These are phyloP conservation scores for Lepidocolaptes lacrymiger DNA, from an alignment of 2,797 vertebrate genomes.

Conservation along the genomic window DNA sequence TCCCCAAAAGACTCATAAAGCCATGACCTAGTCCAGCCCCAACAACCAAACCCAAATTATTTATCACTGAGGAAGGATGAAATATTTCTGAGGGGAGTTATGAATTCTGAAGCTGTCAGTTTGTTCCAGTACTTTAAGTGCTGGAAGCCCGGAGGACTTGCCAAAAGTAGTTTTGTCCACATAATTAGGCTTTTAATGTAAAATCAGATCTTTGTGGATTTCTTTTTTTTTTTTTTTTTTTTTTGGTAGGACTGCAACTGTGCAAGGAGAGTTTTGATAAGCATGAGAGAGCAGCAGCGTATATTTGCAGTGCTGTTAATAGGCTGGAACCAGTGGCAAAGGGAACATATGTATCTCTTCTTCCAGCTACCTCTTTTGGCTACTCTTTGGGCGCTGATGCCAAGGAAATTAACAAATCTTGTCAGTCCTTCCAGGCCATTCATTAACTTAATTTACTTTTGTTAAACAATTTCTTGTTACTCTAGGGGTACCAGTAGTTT, in stretches of 20 bases:
- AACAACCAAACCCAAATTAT: neutral
- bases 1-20: neutral
- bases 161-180: neutral
- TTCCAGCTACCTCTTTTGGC: neutral
- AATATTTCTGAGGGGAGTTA: neutral
- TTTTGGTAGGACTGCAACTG: neutral
- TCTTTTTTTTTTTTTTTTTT: neutral
- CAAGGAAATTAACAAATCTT: neutral
- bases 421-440: neutral
- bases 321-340: neutral
- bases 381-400: neutral
- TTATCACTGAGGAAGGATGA: neutral
- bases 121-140: neutral
- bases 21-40: neutral
- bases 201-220: neutral
- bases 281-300: neutral
- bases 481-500: rapidly evolving
- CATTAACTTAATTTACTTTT: neutral
- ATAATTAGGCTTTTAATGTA: neutral
- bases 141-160: neutral
- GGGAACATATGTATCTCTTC: neutral
- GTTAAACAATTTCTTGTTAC: neutral
- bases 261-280: neutral
- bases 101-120: neutral
- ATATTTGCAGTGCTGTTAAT: neutral